Percentiles rank a stretch among this genome's conserved stretches.
Evolutionary conservation across 2,888 invertebrate genomes (phyloP).

Genomic region (Cantharis rustica): DNA sequence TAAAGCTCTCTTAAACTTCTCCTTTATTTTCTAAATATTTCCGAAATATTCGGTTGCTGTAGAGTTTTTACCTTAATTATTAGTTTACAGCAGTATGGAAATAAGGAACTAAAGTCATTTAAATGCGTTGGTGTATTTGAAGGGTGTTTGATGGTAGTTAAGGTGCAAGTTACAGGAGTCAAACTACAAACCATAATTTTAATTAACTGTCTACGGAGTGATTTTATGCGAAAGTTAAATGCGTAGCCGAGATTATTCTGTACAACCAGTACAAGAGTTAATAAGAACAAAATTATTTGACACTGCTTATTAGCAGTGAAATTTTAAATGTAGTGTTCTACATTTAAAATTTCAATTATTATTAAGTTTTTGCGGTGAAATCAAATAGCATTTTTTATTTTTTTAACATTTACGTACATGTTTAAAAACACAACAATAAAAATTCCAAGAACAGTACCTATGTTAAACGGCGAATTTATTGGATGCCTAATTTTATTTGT

Average conservation of each 20-base stretch:
- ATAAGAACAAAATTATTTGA: neutral
- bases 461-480: neutral
- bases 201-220: neutral
- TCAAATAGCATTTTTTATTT: neutral
- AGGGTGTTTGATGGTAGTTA: neutral
- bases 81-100: neutral
- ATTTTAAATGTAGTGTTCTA: too few species aligned
- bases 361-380: too few species aligned
- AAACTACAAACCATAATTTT: neutral
- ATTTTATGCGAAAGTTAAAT: neutral
- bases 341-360: too few species aligned
- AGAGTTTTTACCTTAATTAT: neutral
- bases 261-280: neutral
- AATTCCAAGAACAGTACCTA: neutral
- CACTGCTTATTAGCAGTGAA: too few species aligned
- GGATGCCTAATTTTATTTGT: neutral
- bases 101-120: neutral
- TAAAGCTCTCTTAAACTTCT: constrained; percentile 29
- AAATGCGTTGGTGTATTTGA: neutral
- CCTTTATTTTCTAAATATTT: neutral
- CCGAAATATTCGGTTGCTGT: neutral
- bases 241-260: neutral
- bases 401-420: neutral
- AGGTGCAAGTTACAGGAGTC: neutral
- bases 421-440: neutral